These are phyloP conservation scores for Enteromius trimaculatus DNA, from an alignment of 2,797 vertebrate species.

Conservation along the genomic window DNA sequence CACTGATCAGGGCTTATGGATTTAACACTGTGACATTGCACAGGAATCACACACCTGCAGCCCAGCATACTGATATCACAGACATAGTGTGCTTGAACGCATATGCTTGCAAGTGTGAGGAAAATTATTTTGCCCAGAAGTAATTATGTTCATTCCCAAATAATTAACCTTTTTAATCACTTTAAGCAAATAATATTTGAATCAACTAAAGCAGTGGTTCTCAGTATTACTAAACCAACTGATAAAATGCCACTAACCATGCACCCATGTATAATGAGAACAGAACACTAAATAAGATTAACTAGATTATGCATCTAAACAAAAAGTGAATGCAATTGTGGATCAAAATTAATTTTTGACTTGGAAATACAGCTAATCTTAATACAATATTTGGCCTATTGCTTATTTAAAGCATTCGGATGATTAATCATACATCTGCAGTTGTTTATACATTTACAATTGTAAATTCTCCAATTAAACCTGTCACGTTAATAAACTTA, in stretches of 20 bases:
- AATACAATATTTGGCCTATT: background rate
- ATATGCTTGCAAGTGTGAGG: background rate
- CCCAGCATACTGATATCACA: background rate
- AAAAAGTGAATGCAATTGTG: background rate
- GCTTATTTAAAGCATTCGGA: background rate
- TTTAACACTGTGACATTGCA: slow-evolving; percentile 40
- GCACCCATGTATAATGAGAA: background rate
- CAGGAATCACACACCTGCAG: slow-evolving; percentile 26
- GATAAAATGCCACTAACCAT: background rate
- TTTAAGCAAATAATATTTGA: background rate
- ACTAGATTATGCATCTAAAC: background rate
- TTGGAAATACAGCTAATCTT: background rate
- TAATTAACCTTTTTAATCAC: background rate
- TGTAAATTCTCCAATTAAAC: background rate
- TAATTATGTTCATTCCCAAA: background rate
- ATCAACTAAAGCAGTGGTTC: background rate
- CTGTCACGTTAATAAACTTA: background rate
- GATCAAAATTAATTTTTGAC: background rate
- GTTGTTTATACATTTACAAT: background rate
- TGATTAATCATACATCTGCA: background rate
- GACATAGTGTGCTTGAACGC: background rate
- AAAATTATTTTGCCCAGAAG: background rate
- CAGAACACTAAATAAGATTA: background rate
- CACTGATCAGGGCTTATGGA: background rate
- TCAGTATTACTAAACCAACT: background rate